Conservation (phyloP, 64 coral and sea anemone genomes). For the Pachyseris speciosa region DNA sequence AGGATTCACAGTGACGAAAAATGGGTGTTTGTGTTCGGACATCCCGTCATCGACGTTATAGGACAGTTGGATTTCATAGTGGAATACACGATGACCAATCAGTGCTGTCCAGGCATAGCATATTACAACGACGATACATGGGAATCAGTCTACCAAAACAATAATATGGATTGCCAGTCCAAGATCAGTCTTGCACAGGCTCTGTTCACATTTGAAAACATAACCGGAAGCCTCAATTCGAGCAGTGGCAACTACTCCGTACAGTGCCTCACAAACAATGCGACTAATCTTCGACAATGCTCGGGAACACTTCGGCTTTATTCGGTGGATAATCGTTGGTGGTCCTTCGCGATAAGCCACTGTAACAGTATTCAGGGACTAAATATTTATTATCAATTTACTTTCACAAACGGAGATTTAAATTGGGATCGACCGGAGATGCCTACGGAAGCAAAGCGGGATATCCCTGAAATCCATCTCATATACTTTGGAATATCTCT, state of each 20-base stretch:
- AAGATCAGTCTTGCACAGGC: constrained; percentile 48
- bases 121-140: constrained; percentile 78
- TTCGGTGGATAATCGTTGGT: constrained; percentile 56
- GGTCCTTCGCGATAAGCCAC: constrained; percentile 83
- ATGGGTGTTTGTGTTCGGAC: constrained; percentile 60
- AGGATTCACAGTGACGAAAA: constrained; percentile 10
- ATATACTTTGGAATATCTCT: constrained; percentile 3
- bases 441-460: constrained; percentile 24
- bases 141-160: constrained; percentile 39
- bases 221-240: background rate
- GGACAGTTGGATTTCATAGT: constrained; percentile 63
- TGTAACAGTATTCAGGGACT: constrained; percentile 51
- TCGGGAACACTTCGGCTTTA: constrained; percentile 45
- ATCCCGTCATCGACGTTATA: constrained; percentile 56
- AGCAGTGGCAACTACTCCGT: background rate
- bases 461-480: constrained; percentile 16
- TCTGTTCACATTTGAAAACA: constrained; percentile 18
- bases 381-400: constrained; percentile 62
- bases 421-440: constrained; percentile 77
- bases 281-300: constrained; percentile 44
- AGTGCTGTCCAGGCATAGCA: constrained; percentile 74
- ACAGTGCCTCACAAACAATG: background rate
- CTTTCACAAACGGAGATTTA: constrained; percentile 72
- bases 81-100: constrained; percentile 49
- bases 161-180: constrained; percentile 57